Conservation (phyloP, 2,797 vertebrate genomes). For the Sarcophilus harrisii region DNA sequence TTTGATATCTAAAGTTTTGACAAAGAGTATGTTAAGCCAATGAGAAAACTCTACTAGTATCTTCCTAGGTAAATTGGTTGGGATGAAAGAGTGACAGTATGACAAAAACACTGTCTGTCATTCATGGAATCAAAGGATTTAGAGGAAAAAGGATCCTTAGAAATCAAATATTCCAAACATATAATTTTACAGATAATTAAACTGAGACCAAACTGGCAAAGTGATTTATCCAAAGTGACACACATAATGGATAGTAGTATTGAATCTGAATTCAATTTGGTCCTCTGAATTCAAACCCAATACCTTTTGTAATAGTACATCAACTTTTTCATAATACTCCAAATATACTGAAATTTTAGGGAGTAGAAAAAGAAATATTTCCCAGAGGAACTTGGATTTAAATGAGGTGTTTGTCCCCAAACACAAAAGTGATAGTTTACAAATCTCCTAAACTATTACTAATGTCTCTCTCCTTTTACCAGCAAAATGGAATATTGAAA, state of each 20-base stretch:
- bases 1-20: slow-evolving; percentile 23
- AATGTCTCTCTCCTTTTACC: not conserved
- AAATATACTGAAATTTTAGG: not conserved
- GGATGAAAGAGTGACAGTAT: not conserved
- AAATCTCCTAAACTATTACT: not conserved
- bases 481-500: slow-evolving; percentile 26
- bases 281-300: not conserved
- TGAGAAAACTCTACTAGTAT: not conserved
- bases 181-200: not conserved
- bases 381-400: not conserved
- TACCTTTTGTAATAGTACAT: not conserved
- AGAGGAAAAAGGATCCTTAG: not conserved
- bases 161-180: not conserved
- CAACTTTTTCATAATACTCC: not conserved
- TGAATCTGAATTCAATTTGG: too few relatives aligned
- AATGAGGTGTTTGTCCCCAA: not conserved
- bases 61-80: not conserved
- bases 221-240: not conserved
- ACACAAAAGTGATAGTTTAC: slow-evolving; percentile 9
- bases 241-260: not conserved
- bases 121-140: not conserved
- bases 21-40: not conserved
- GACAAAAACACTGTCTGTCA: not conserved
- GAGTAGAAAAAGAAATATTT: not conserved
- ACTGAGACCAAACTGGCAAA: not conserved